Base-by-base conservation (phyloP, 2,797 vertebrate species). In the Pelodytes ibericus region DNA sequence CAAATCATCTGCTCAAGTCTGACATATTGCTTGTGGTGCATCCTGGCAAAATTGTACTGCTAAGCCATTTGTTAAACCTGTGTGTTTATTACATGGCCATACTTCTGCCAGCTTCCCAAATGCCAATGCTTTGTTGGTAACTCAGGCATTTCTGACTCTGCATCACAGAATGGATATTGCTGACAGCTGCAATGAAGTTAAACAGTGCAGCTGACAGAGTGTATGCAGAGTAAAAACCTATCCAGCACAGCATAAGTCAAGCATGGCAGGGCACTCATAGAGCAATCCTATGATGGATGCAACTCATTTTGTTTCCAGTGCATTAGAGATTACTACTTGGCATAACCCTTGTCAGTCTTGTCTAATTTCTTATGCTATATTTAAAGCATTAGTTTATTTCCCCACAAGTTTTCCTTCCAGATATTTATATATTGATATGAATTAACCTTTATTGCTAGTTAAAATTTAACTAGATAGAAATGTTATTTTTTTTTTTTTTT, bases 271-370 rank as follows among this genome's bases (percentile, higher is more conserved):
- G 53, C 63, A 47, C 10, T 31, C 63, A 67, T 53, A 27, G 51
- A 66, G 51, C 63, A 9, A 44, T 41, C 18, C 33, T 59, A 53
- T 74, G 72, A 59, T 74, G 26, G 36, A 74, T 67, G 25, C 26
- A 20, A 74, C 18, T 58, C 9, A 74, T 74, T 58, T 67, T 67
- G 31, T 74, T 73, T 44, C 25, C 51, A 31, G 7, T 5, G 26
- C 36, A n/a, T 10, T 39, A 36, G 25, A 66, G 25, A 66, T 59
- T 66, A 47, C 60, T 16, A 65, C 62, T 59, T 47, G 33, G 15
- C 66, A 25, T 58, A 59, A 66, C n/a, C 26, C 61, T 58, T 31
- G 61, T 58, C 49, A 58, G 51, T 39, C 20, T 15, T 44, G 26
- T 74, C 51, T 39, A 29, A 66, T 58, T 57, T 74, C 30, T 57